Evolutionary conservation across 2,888 invertebrate species (phyloP), one percentile per base, ranked within the genome.

Genomic region (Melipona bicolor): DNA sequence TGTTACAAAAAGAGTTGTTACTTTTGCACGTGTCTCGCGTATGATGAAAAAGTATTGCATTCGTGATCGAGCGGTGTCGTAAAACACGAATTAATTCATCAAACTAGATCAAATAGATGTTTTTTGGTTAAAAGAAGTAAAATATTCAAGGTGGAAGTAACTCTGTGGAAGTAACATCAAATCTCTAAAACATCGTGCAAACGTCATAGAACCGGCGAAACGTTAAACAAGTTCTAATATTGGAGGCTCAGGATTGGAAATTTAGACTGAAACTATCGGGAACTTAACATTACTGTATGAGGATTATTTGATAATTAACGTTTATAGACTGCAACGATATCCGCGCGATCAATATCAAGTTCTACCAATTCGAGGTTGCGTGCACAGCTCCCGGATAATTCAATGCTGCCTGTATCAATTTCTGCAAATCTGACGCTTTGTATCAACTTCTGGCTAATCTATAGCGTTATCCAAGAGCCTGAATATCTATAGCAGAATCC

Each of bases 71-170:
- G 32, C 6, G 43, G 32, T 43, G 74, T 50, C 27, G 59, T 73
- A 11, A 59, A 78, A 80, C 54, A 43, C 21, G 32, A 32, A 17
- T 27, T 27, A 32, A 52, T 43, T 65, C 49, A 17, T 6, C 27
- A 52, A 70, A 74, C 15, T 73, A 78, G 1, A 27, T 27, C 27
- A 27, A 49, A 15, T 15, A 4, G 6, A 65, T 50, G 32, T n/a
- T 9, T 24, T 15, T n/a, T 49, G 32, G 54, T 49, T 50, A 59
- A 59, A 67, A 77, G 17, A 64, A 19, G 21, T 36, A 27, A 68
- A 83, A 68, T n/a, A 69, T 61, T 24, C 17, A 64, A 82, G 52
- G 32, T 27, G 43, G 27, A n/a, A n/a, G n/a, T n/a, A 52, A 13
- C 19, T 64, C 19, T 11, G 19, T 21, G 13, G 32, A 64, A 32